Conservation (phyloP, 2,888 invertebrate species). For the Apamea monoglypha region DNA sequence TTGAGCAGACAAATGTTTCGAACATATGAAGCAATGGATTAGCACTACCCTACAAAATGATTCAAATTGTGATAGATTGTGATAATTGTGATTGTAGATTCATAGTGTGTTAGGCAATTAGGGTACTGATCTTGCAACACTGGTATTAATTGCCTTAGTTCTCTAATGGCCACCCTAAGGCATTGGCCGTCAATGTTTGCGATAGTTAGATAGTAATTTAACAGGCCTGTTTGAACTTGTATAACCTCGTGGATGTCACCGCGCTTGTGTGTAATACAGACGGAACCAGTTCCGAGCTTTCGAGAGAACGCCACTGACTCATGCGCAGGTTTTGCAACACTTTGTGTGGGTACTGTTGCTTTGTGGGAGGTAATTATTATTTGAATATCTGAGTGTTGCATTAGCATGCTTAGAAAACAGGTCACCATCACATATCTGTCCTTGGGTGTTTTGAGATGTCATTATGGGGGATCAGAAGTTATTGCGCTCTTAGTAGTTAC, state of each 20-base stretch:
- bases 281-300: conserved; percentile 62
- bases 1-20: no score
- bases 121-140: background rate
- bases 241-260: conserved; percentile 58
- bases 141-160: background rate
- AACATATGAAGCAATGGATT: no score
- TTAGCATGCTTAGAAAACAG: background rate
- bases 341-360: conserved; percentile 17
- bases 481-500: background rate
- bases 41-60: no score
- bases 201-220: conserved; percentile 44
- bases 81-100: no score
- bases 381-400: conserved; percentile 4
- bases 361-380: conserved; percentile 24
- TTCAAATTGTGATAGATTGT: no score
- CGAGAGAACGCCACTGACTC: conserved; percentile 54
- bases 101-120: no score
- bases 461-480: background rate
- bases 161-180: background rate
- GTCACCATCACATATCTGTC: background rate
- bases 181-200: conserved; percentile 23
- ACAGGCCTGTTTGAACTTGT: conserved; percentile 50
- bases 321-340: conserved; percentile 50
- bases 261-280: conserved; percentile 35
- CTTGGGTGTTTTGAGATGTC: background rate